Base-by-base conservation (phyloP, 2,797 vertebrate genomes). In the Sandelia bainsii region DNA sequence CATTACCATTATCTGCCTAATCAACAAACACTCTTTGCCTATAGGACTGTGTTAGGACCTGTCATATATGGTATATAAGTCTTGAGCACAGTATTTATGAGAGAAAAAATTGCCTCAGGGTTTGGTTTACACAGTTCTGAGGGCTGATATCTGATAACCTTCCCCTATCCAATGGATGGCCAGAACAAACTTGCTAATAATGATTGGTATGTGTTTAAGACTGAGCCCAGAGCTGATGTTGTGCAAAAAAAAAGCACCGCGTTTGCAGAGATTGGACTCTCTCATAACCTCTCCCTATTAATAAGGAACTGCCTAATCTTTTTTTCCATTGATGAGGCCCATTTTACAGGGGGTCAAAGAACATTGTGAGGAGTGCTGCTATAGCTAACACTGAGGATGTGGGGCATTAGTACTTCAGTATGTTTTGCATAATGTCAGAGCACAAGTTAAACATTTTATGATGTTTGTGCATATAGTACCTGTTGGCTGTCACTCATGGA, bases 171-270 rank as follows among this genome's bases (percentile, higher is more conserved):
- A 88, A 74, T 84, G 66, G 74, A 72, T 82, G 88, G 87, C 91
- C 89, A 92, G 92, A 93, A 88, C 85, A 87, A 92, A 93, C 89
- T 91, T 92, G 88, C 76, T 84, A 89, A 85, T 91, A 94, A 93
- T 91, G 91, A 90, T 56, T 82, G 89, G 90, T 93, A 92, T 93
- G 91, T 86, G 87, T 88, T 77, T 62, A 67, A 85, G 79, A 82
- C 82, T 84, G 42, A 87, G 71, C 80, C 75, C 65, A 79, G 50
- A 86, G 75, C 82, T 75, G 75, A 83, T 70, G 58, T 70, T 74
- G 63, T 74, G 46, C 14, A 53, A 23, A 19, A 65, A 32, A 46
- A 66, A 60, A 3, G 16, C 51, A 65, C 71, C 67, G 77, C 77
- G 52, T 80, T 89, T 82, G 40, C 58, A 77, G 29, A 84, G 75